These are phyloP conservation scores for Megathymus violae DNA, from an alignment of 1,140 invertebrate genomes.

Conservation along the genomic window DNA sequence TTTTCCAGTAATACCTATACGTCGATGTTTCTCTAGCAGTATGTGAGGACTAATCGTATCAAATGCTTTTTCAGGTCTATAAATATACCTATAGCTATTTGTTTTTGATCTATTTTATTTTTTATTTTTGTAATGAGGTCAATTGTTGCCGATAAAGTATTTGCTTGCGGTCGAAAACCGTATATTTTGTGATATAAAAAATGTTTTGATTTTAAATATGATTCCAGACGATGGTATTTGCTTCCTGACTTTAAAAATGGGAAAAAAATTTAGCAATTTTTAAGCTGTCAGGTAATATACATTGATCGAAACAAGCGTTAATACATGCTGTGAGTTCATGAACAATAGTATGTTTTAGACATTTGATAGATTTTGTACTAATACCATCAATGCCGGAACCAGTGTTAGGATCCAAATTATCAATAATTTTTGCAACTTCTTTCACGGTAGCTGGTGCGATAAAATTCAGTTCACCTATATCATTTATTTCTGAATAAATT, in stretches of 20 bases:
- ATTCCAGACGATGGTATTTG: neutral
- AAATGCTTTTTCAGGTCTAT: too few species aligned
- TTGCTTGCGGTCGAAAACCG: conserved; percentile 15
- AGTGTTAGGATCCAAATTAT: too few species aligned
- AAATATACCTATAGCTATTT: neutral
- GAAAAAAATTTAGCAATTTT: neutral
- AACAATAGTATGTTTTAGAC: neutral
- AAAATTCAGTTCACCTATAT: too few species aligned
- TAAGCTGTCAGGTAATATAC: neutral
- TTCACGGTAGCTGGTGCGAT: too few species aligned
- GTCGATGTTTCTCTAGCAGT: neutral
- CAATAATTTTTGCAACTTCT: too few species aligned
- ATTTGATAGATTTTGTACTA: too few species aligned
- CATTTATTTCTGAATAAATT: too few species aligned
- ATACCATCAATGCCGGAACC: too few species aligned
- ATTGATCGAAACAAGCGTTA: neutral
- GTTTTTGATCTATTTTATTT: conserved; percentile 33
- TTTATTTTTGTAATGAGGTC: conserved; percentile 32
- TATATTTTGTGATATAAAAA: neutral
- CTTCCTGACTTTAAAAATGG: neutral
- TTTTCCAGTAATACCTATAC: neutral
- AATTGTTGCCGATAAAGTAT: conserved; percentile 19
- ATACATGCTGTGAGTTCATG: neutral
- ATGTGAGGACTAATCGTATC: neutral
- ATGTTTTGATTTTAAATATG: neutral